phyloP scores from a whole-genome alignment of 2,888 invertebrate genomes.

The Scrobipalpa costella region DNA sequence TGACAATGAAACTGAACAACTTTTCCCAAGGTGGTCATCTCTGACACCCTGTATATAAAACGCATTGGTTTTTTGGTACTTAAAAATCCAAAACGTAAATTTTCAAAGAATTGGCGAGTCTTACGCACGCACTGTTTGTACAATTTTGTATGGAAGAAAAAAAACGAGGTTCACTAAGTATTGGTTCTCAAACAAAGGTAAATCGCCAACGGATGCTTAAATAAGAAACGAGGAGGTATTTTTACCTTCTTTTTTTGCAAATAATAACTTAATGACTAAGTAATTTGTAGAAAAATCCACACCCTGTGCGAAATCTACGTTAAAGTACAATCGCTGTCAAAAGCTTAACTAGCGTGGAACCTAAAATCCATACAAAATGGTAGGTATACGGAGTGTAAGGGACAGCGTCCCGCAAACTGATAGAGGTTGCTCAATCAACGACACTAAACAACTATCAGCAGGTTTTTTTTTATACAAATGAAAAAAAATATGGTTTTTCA shows the following conservation, averaged over 20 bases:
- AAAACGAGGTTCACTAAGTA: neutral
- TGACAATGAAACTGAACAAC: too few species aligned
- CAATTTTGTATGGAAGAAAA: neutral
- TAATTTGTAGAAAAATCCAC: slow-evolving; percentile 16
- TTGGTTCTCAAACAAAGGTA: neutral
- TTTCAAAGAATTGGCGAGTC: neutral
- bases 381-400: neutral
- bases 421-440: too few species aligned
- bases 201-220: neutral
- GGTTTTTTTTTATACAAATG: too few species aligned
- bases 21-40: too few species aligned
- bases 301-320: slow-evolving; percentile 10
- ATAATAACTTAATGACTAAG: slow-evolving; percentile 9
- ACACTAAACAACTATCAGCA: too few species aligned
- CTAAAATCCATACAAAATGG: too few species aligned
- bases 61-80: too few species aligned
- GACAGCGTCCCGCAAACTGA: too few species aligned
- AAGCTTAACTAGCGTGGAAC: neutral
- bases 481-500: neutral
- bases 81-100: neutral
- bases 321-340: neutral
- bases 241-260: neutral
- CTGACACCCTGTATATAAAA: too few species aligned
- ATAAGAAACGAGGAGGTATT: neutral
- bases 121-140: neutral